Evolutionary conservation across 2,888 invertebrate genomes (phyloP), one percentile per base, ranked within the genome.

Genomic region (Zeuzera pyrina): DNA sequence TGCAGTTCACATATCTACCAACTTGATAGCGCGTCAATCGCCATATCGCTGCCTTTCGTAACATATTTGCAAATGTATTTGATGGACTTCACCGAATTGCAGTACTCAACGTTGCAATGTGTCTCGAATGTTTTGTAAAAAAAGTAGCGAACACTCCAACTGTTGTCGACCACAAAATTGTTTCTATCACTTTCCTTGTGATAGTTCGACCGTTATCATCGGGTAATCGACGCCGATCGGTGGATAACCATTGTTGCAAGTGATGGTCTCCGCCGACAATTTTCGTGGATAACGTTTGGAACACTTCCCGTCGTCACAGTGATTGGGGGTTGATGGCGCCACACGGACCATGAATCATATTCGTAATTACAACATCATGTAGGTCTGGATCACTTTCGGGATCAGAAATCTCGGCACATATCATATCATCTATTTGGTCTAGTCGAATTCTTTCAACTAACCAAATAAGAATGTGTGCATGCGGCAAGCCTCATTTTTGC

Each of bases 331-430:
- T 49, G 27, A 44, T 33, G 24, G 33, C 12, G 0, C 42, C 42
- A 36, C 42, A 45, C 22, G 43, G 42, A 34, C 41, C 41, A 37
- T 44, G 42, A 27, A 44, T 36, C 42, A 45, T 43, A 33, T 43
- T 36, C 6, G 33, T 43, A 12, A 7, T 41, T 3, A 42, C 38
- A 36, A 45, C 36, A 26, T 42, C 39, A 35, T 41, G 39, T 36
- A 43, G 32, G 23, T 34, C 34, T 39, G 36, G 43, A 39, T 47
- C 47, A n/a, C 12, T 15, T 7, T 42, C 11, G 10, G 38, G 38
- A 35, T 62, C 36, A 2, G 59, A 47, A 5, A 57, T 38, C 36
- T 69, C 68, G 10, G 67, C 63, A 5, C 36, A 36, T 3, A 72
- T 59, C 3, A 64, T 21, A 2, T 44, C 15, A 38, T 73, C 66